Percentiles rank a stretch among this genome's conserved stretches.
Conservation (phyloP, 2,888 invertebrate species). For the Psococerastis gibbosa region DNA sequence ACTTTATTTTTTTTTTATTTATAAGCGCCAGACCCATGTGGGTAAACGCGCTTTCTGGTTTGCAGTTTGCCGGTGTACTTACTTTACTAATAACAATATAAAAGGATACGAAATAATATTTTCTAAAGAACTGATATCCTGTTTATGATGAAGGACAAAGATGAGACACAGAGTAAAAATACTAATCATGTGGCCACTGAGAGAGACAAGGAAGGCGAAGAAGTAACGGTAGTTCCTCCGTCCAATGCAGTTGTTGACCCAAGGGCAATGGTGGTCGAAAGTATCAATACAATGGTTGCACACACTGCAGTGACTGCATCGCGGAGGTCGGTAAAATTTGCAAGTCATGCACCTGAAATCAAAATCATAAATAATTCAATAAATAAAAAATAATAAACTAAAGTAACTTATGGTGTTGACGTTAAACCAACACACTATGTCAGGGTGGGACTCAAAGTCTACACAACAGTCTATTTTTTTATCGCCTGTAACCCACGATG, state of each 20-base stretch:
- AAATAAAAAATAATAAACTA: no score
- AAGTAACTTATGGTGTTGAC: no score
- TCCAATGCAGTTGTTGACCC: slow-evolving; percentile 96
- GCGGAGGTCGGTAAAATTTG: slow-evolving; percentile 97
- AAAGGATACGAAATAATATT: slow-evolving; percentile 36
- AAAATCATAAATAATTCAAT: no score
- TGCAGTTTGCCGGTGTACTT: slow-evolving; percentile 7
- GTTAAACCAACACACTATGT: no score
- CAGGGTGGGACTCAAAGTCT: no score
- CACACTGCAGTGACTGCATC: slow-evolving; percentile 97
- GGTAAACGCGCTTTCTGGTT: no score
- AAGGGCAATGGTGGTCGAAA: slow-evolving; percentile 98
- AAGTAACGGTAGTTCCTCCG: slow-evolving; percentile 95
- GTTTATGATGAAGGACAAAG: slow-evolving; percentile 73
- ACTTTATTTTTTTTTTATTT: no score
- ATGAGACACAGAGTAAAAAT: slow-evolving; percentile 88
- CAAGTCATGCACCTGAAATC: slow-evolving; percentile 41
- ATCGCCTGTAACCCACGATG: no score
- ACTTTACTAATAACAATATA: slow-evolving; percentile 1
- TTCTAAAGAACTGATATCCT: slow-evolving; percentile 56
- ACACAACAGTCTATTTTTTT: no score
- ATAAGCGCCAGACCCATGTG: slow-evolving; percentile 7
- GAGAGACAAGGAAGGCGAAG: slow-evolving; percentile 92
- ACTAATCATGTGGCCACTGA: slow-evolving; percentile 94
- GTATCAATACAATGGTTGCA: slow-evolving; percentile 99